Evolutionary conservation across 2,888 invertebrate genomes (phyloP), one percentile per base, ranked within the genome.

Genomic region (Ectobius pallidus): DNA sequence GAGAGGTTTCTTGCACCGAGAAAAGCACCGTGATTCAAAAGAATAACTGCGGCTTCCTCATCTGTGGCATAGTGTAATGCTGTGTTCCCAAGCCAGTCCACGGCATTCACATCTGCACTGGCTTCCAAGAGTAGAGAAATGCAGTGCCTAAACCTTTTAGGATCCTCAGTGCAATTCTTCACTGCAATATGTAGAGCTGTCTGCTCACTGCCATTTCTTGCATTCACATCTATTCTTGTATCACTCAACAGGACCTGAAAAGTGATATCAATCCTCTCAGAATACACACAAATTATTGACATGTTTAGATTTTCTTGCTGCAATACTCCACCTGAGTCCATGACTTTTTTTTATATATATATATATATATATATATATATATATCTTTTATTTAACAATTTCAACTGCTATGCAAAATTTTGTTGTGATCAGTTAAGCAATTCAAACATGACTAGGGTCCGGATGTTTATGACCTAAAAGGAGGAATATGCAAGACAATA

Each of bases 1-100:
- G 27, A 27, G n/a, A n/a, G 58, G 18, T 58, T 58, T 58, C 30
- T 27, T n/a, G 58, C 11, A 14, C 58, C 58, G n/a, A 58, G 25
- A 32, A 30, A 58, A 3, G 58, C 25, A 14, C 58, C 58, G n/a
- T 25, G 30, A 11, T 30, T 25, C n/a, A 58, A 18, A 1, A 58
- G 58, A 1, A 4, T 3, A 3, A 58, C 27, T 25, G 27, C n/a
- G 14, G 30, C 30, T 6, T 58, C 30, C 18, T 58, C 27, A 16
- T 58, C 58, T 25, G 58, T 30, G 30, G 58, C 58, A n/a, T 58
- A 58, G 22, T 58, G 58, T n/a, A 58, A 18, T 9, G 58, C 58
- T n/a, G 58, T 30, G 32, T 58, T 58, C 25, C 58, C 58, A 0
- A 58, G 30, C 58, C 58, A 58, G 30, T 58, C 58, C n/a, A 30